Percentiles rank a stretch among this genome's conserved stretches.
Evolutionary conservation across 2,797 vertebrate species (phyloP).

Genomic region (Crossoptilon crossoptilon): DNA sequence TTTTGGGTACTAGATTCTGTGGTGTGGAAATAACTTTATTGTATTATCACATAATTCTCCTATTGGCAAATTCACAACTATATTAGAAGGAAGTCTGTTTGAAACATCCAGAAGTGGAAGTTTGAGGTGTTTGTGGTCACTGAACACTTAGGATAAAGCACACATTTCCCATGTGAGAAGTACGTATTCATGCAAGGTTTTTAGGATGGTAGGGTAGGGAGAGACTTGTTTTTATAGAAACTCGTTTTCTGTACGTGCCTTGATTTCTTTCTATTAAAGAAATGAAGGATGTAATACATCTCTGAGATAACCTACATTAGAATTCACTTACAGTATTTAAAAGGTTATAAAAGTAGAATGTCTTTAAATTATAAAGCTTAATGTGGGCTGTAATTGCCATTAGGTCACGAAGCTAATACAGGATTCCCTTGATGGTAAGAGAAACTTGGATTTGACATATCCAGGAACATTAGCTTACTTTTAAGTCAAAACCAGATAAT

Average conservation of each 20-base stretch:
- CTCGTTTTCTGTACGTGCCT: background rate
- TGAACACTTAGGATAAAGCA: background rate
- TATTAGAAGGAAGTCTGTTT: background rate
- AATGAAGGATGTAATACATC: background rate
- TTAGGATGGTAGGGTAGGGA: background rate
- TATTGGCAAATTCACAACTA: background rate
- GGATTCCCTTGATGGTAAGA: constrained; percentile 9
- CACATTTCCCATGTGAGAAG: background rate
- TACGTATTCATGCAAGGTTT: background rate
- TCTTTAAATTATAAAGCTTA: constrained; percentile 16
- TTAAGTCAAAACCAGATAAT: constrained; percentile 45
- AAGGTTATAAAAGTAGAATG: constrained; percentile 43
- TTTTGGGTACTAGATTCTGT: background rate
- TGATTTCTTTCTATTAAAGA: background rate
- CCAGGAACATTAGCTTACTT: constrained; percentile 39
- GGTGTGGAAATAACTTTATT: background rate
- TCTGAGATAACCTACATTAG: constrained; percentile 1
- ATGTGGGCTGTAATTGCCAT: constrained; percentile 45
- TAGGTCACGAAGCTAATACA: constrained; percentile 12
- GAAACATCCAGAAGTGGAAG: background rate
- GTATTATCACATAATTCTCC: background rate
- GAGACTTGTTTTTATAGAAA: background rate
- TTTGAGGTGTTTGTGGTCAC: background rate
- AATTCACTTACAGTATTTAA: constrained; percentile 1
- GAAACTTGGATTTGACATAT: constrained; percentile 12